Conservation (phyloP, 2,888 invertebrate species). For the Acanthoscelides obtectus region DNA sequence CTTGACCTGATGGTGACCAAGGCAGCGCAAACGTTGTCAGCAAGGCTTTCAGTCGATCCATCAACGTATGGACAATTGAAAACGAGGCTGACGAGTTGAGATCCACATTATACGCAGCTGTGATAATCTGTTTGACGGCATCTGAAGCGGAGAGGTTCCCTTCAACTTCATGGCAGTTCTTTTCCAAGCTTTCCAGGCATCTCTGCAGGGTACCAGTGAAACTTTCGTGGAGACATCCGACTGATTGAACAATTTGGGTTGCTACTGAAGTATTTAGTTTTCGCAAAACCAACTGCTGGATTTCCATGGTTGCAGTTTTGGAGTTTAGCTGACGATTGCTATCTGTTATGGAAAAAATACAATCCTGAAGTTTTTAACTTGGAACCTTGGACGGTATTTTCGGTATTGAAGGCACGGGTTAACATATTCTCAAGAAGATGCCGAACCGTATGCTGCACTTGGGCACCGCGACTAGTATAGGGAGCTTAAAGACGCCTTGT, state of each 20-base stretch:
- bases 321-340: conserved; percentile 30
- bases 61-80: conserved; percentile 58
- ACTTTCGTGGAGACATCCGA: conserved; percentile 76
- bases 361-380: background rate
- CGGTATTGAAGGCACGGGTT: too few species aligned
- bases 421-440: too few species aligned
- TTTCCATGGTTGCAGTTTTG: conserved; percentile 61
- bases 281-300: conserved; percentile 71
- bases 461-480: too few species aligned
- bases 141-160: conserved; percentile 59
- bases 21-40: conserved; percentile 57
- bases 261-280: conserved; percentile 75
- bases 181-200: conserved; percentile 64
- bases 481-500: too few species aligned
- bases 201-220: conserved; percentile 80
- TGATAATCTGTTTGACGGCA: conserved; percentile 69
- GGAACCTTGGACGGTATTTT: too few species aligned
- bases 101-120: conserved; percentile 74
- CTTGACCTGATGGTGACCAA: conserved; percentile 51
- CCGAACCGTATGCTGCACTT: too few species aligned
- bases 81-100: conserved; percentile 60
- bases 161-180: conserved; percentile 51
- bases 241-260: conserved; percentile 69
- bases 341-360: conserved; percentile 15
- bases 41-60: conserved; percentile 63